A percentile compares a stretch with the other conserved stretches of the same genome.
phyloP scores from a whole-genome alignment of 2,888 invertebrate species.

The Conistra vaccinii region DNA sequence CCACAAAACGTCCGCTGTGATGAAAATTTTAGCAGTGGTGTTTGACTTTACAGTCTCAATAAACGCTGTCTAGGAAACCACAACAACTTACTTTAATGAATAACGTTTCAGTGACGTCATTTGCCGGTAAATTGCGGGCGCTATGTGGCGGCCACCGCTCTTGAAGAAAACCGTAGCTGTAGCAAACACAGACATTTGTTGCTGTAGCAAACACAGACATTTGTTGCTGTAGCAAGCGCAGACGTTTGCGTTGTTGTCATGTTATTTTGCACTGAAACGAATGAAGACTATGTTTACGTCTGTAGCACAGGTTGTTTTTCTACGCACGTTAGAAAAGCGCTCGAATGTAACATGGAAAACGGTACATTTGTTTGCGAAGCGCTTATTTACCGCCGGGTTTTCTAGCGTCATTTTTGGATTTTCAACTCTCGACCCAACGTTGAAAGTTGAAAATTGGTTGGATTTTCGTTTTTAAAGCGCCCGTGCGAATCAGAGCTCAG shows the following conservation, averaged over 20 bases:
- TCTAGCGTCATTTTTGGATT: neutral
- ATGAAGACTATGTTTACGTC: neutral
- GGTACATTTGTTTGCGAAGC: fast-evolving
- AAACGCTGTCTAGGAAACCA: neutral
- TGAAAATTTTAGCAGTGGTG: no score
- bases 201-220: neutral
- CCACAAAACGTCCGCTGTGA: no score
- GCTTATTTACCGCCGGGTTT: neutral
- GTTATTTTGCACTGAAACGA: neutral
- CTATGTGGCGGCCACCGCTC: neutral
- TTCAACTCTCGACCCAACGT: neutral
- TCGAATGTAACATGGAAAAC: neutral
- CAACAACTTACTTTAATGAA: neutral
- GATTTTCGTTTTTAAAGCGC: no score
- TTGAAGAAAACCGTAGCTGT: neutral
- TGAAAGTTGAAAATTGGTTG: neutral
- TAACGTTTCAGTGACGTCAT: neutral
- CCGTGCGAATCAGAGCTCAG: neutral
- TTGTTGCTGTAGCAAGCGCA: neutral
- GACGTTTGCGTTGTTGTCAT: neutral
- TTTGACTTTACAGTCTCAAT: no score
- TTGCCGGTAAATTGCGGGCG: neutral
- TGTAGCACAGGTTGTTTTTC: neutral
- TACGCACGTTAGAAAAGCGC: neutral
- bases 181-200: neutral